Conservation (phyloP, 1,140 invertebrate genomes). For the Monochamus saltuarius region DNA sequence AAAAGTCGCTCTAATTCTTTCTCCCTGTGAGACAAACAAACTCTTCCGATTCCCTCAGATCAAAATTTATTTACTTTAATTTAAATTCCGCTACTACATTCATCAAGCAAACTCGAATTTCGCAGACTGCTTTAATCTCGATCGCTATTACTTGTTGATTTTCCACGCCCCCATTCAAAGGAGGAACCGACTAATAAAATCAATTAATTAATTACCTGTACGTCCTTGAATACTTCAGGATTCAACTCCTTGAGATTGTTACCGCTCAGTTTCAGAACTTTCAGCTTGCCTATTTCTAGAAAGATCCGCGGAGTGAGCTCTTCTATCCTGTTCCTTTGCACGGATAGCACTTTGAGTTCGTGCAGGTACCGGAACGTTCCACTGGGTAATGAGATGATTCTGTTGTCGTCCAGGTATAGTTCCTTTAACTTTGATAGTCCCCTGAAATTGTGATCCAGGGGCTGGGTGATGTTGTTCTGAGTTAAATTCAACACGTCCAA, state of each 20-base stretch:
- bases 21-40: too few relatives aligned
- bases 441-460: conserved; percentile 81
- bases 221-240: conserved; percentile 76
- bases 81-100: too few relatives aligned
- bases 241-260: conserved; percentile 71
- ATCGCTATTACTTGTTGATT: too few relatives aligned
- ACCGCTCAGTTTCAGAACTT: conserved; percentile 69
- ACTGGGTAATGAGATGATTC: conserved; percentile 69
- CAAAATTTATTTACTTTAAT: too few relatives aligned
- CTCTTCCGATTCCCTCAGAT: too few relatives aligned
- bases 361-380: conserved; percentile 71
- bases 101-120: too few relatives aligned
- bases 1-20: too few relatives aligned
- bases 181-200: not conserved
- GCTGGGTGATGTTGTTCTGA: conserved; percentile 73
- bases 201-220: conserved; percentile 55
- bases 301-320: conserved; percentile 69
- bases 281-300: conserved; percentile 65
- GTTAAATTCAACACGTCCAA: conserved; percentile 71
- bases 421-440: conserved; percentile 75
- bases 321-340: conserved; percentile 70
- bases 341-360: conserved; percentile 65
- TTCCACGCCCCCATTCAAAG: too few relatives aligned
- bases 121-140: too few relatives aligned
- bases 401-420: conserved; percentile 84